These are phyloP conservation scores for Vultur gryphus DNA, from an alignment of 2,797 vertebrate genomes.

Conservation along the genomic window DNA sequence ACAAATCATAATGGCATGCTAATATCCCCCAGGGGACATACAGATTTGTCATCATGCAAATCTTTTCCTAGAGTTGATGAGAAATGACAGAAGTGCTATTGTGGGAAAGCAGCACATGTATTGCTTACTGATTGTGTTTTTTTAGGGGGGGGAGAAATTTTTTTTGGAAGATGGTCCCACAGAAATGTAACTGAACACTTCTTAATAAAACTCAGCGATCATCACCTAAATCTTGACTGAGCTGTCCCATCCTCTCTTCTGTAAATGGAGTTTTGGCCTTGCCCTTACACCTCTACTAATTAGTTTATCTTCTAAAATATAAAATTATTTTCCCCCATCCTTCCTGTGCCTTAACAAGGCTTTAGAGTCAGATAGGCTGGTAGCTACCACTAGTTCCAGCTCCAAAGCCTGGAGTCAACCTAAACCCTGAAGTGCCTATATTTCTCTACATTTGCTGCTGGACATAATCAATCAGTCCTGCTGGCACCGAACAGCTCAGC, in stretches of 20 bases:
- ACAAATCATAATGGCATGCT: neutral
- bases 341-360: neutral
- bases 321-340: neutral
- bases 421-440: neutral
- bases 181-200: neutral
- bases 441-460: neutral
- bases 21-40: neutral
- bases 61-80: neutral
- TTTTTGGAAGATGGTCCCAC: neutral
- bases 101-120: neutral
- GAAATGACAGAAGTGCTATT: neutral
- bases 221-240: neutral
- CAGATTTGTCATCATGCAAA: neutral
- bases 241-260: neutral
- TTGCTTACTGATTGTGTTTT: neutral
- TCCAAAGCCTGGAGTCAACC: neutral
- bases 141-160: fast-evolving
- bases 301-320: neutral
- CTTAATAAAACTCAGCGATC: neutral
- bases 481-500: neutral
- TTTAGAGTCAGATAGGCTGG: neutral
- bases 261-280: neutral
- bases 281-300: neutral
- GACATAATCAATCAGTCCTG: neutral
- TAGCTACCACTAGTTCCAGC: neutral